Evolutionary conservation across 2,797 vertebrate species (phyloP).

Genomic region (Melanotaenia maccullochi): DNA sequence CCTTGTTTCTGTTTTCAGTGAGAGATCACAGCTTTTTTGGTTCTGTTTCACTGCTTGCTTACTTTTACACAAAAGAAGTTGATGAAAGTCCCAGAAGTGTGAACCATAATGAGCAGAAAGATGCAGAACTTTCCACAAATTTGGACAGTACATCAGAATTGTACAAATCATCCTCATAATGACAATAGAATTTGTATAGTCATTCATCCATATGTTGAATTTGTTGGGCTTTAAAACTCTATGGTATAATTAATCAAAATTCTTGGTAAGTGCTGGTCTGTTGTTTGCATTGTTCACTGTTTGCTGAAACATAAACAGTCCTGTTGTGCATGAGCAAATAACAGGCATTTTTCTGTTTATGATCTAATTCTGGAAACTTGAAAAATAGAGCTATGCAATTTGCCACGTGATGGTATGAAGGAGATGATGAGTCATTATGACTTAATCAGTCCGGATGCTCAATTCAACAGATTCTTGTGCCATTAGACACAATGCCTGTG

Average conservation of each 20-base stretch:
- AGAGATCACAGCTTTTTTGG: not conserved
- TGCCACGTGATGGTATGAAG: slow-evolving; percentile 23
- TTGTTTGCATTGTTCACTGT: slow-evolving; percentile 7
- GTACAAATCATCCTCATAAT: not conserved
- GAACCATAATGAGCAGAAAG: not conserved
- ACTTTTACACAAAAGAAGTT: not conserved
- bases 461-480: not conserved
- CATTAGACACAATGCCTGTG: not conserved
- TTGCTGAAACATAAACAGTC: slow-evolving; percentile 11
- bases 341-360: slow-evolving; percentile 16
- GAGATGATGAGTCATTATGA: slow-evolving; percentile 45
- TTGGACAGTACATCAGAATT: not conserved
- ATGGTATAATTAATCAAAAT: not conserved
- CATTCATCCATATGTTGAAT: not conserved
- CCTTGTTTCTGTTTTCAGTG: not conserved
- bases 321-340: not conserved
- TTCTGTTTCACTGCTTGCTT: not conserved
- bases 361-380: slow-evolving; percentile 27
- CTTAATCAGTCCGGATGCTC: slow-evolving; percentile 22
- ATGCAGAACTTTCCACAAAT: not conserved
- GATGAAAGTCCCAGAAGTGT: too few species aligned
- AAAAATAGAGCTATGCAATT: slow-evolving; percentile 18
- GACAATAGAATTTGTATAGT: not conserved
- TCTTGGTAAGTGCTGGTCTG: not conserved
- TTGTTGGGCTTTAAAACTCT: not conserved